Evolutionary conservation across 92 coral and sea anemone genomes (phyloP), one percentile per base, ranked within the genome.

Genomic region (Galaxea fascicularis): DNA sequence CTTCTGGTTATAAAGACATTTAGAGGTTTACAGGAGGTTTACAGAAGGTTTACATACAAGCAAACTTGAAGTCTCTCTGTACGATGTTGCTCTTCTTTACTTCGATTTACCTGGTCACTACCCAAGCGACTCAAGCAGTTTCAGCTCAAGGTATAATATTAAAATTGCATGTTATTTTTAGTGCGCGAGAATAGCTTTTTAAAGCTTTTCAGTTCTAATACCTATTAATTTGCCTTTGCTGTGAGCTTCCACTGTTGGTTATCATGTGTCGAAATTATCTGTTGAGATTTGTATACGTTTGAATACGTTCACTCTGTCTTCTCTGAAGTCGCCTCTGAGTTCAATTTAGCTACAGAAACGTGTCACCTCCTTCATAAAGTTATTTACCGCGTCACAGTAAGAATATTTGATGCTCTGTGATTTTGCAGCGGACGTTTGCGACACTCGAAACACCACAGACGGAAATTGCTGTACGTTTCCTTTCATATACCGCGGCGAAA

Each of bases 391-490:
- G 54, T 49, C 62, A 20, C 62, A 20, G 22, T 16, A 6, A 20
- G 16, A 10, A 16, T 3, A 15, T 54, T 31, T 30, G 44, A 30
- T 66, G 30, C 27, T 52, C 29, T 21, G 29, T 51, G 14, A 49
- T 18, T 82, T 71, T 35, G 11, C 78, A 82, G 89, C 12, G 25
- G 51, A 56, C 51, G 73, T 60, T 14, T 89, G 93, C 75, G 80
- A 89, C 62, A 89, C 93, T 5, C 86, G 93, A 52, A 89, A 89
- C 22, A 89, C 93, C 18, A 79, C 59, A 44, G 25, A 74, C 35
- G 93, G 90, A 17, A 53, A 76, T 0, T 89, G 93, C 30, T 89
- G 93, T 56, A 87, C 74, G 68, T 89, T 89, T 58, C 93, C 93
- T 3, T 89, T 89, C 90, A 89, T 74, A 18, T 89, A 89, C 25